These are phyloP conservation scores for Lycodopsis pacificus DNA, from an alignment of 2,797 vertebrate species.

Conservation along the genomic window DNA sequence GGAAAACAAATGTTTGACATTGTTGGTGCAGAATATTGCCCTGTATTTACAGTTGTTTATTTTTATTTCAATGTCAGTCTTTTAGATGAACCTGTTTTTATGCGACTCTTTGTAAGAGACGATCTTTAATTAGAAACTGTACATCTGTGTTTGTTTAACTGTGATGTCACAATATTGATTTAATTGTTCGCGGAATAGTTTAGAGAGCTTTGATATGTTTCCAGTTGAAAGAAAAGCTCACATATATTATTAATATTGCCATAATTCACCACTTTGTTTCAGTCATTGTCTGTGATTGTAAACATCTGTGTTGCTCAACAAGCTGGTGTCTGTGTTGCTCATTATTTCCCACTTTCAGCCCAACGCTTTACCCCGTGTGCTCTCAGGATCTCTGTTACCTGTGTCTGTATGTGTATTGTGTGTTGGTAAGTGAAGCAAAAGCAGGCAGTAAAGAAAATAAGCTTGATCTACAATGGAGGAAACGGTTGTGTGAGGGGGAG, in stretches of 20 bases:
- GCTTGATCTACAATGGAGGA: slow-evolving; percentile 38
- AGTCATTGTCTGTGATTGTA: slow-evolving; percentile 2
- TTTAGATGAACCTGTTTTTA: slow-evolving; percentile 25
- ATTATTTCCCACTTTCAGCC: slow-evolving; percentile 36
- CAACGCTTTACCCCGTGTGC: neutral
- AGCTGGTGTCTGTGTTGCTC: slow-evolving; percentile 25
- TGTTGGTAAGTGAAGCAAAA: slow-evolving; percentile 34
- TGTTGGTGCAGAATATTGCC: neutral
- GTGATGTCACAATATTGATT: slow-evolving; percentile 12
- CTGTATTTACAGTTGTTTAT: neutral
- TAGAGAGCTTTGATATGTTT: slow-evolving; percentile 23
- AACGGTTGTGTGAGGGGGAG: slow-evolving; percentile 22
- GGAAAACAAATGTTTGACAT: neutral
- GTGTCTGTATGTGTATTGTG: slow-evolving; percentile 33
- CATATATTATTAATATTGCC: neutral
- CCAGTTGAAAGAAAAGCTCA: slow-evolving; percentile 23
- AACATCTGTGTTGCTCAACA: slow-evolving; percentile 17
- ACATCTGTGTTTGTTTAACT: slow-evolving; percentile 35
- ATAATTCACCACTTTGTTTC: slow-evolving; percentile 7
- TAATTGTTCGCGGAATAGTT: slow-evolving; percentile 10
- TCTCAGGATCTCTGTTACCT: slow-evolving; percentile 39
- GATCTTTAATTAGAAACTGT: slow-evolving; percentile 40
- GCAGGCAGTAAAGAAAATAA: slow-evolving; percentile 59
- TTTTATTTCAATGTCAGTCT: slow-evolving; percentile 12
- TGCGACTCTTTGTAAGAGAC: neutral